Evolutionary conservation across 2,797 vertebrate genomes (phyloP).

Genomic region (Falco concolor): DNA sequence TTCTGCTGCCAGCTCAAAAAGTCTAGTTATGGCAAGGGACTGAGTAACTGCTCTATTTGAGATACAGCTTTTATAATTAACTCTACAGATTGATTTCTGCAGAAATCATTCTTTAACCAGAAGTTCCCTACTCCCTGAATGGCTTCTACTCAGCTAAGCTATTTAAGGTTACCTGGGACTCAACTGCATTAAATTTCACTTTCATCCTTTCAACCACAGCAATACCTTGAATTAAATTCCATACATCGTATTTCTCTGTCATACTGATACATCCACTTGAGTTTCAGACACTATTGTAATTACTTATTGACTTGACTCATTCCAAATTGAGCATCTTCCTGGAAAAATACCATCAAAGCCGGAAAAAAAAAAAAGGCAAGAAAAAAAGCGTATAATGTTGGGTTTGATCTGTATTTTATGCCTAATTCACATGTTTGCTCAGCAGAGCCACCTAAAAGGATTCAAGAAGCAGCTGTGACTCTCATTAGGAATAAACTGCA

Average conservation of each 20-base stretch:
- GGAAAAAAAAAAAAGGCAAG: background rate
- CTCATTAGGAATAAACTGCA: background rate
- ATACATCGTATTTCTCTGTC: background rate
- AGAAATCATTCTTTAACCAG: slow-evolving; percentile 44
- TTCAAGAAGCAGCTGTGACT: background rate
- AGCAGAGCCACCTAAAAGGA: background rate
- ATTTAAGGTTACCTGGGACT: background rate
- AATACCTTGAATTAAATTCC: slow-evolving; percentile 28
- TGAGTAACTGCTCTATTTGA: background rate
- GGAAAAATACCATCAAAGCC: background rate
- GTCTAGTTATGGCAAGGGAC: background rate
- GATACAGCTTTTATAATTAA: slow-evolving; percentile 45
- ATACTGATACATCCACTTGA: background rate
- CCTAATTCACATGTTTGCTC: background rate
- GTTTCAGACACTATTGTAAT: background rate
- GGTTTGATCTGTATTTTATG: background rate
- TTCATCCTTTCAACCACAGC: slow-evolving; percentile 17
- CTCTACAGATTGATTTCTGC: slow-evolving; percentile 41
- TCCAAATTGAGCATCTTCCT: background rate
- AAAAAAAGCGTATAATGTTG: background rate
- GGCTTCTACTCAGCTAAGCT: background rate
- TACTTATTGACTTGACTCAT: slow-evolving; percentile 2
- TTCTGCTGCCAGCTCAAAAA: background rate
- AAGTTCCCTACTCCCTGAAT: slow-evolving; percentile 3
- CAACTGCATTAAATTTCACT: slow-evolving; percentile 1